Evolutionary conservation across 2,797 vertebrate species (phyloP), one percentile per base, ranked within the genome.

Genomic region (Helostoma temminkii): DNA sequence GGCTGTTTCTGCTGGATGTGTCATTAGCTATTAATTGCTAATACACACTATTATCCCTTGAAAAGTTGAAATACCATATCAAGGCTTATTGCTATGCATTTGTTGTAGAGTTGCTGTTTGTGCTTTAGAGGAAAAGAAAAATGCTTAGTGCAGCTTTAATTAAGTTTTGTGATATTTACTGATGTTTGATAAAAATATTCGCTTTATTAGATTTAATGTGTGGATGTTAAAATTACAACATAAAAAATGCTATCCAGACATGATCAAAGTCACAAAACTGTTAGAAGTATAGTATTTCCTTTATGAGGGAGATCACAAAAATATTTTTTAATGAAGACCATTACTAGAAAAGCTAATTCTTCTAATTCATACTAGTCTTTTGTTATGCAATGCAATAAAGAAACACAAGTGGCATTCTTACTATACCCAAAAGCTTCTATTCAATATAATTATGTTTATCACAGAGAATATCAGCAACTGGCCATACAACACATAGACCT

Each of bases 91-190:
- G 32, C 9, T 54, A 22, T 12, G 24, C 21, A 6, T n/a, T 4
- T 26, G 6, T 26, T 39, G 1, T 24, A 25, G 32, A 54, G 26
- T 64, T 25, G 9, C 41, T 28, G n/a, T 2, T 11, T 58, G 30
- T 43, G 37, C 9, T 48, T 15, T 12, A 1, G 22, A 18, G 36
- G 11, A 26, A 18, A 30, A 46, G 39, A 18, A 52, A 46, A 46
- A 16, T 16, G 14, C 10, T 68, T 63, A 47, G 53, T 47, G 25
- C n/a, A 60, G 53, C 54, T 66, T 57, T 19, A 46, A 71, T 61
- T 50, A 58, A 56, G 77, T 46, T 68, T 73, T 57, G 48, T 81
- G 22, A 75, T 78, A 65, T 37, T 30, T 64, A 67, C 26, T 74
- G 5, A 37, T 39, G 22, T 66, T 26, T 60, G 12, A 50, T 41